Evolutionary conservation across 2,888 invertebrate species (phyloP).

Genomic region (Melikaiella ostensackeni): DNA sequence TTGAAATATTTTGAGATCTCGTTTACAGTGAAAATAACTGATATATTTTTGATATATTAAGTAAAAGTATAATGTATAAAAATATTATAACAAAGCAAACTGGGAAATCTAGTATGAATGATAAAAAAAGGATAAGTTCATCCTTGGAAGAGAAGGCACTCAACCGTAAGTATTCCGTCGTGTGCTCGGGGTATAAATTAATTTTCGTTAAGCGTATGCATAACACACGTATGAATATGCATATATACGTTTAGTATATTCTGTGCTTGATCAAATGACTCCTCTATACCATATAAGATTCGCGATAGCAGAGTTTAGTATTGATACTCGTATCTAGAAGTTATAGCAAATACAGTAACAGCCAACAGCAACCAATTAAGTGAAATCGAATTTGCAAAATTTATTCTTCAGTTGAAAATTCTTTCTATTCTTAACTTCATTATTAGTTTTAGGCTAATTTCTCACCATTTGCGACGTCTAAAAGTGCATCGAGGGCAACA

Average conservation of each 20-base stretch:
- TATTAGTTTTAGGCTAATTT: background rate
- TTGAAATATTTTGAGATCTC: too few species aligned
- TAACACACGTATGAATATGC: constrained; percentile 16
- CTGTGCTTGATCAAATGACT: constrained; percentile 4
- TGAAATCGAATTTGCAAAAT: background rate
- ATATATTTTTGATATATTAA: too few species aligned
- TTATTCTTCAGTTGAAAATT: too few species aligned
- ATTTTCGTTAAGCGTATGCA: constrained; percentile 17
- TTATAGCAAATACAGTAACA: background rate
- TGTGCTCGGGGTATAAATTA: background rate
- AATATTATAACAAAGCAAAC: background rate
- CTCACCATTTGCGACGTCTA: constrained; percentile 85
- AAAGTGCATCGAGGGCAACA: constrained; percentile 84
- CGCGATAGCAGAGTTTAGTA: background rate
- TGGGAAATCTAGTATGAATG: background rate
- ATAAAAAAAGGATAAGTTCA: background rate
- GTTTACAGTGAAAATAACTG: too few species aligned
- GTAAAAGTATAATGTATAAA: too few species aligned
- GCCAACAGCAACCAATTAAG: background rate
- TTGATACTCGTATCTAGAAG: background rate
- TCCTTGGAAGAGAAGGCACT: background rate
- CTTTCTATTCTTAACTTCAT: background rate
- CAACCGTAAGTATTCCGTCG: background rate
- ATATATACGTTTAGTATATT: constrained; percentile 4
- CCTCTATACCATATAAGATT: background rate